Evolutionary conservation across 30 jellyfish, hydroid and myxozoan species (phyloP).

Genomic region (Aurelia sp.): DNA sequence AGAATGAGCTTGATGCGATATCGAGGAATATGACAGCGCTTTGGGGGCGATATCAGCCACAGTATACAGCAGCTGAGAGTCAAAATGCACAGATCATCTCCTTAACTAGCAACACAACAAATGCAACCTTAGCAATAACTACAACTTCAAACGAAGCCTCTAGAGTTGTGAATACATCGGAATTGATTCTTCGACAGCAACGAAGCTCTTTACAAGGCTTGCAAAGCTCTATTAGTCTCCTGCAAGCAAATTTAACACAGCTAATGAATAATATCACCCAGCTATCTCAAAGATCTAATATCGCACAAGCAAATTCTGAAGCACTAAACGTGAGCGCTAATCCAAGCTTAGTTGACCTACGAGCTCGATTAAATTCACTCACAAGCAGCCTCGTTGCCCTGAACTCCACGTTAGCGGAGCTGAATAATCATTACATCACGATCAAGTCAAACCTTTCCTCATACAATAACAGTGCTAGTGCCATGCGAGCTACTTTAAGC

Average conservation of each 20-base stretch:
- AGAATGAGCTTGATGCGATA: not conserved
- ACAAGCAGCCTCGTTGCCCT: conserved; percentile 23
- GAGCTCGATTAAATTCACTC: not conserved
- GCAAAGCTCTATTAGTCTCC: not conserved
- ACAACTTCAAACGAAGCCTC: not conserved
- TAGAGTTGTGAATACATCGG: conserved; percentile 27
- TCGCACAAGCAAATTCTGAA: not conserved
- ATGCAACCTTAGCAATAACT: not conserved
- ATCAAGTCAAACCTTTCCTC: not conserved
- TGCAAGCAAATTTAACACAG: conserved; percentile 23
- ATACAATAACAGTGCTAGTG: not conserved
- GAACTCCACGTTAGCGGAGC: conserved; percentile 18
- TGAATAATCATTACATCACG: not conserved
- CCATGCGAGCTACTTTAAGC: not conserved
- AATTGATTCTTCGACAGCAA: conserved; percentile 32
- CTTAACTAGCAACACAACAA: conserved; percentile 13
- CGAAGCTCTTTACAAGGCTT: conserved; percentile 9
- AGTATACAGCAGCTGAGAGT: not conserved
- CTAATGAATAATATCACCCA: conserved; percentile 29
- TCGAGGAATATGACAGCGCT: conserved; percentile 18
- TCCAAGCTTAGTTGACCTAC: conserved; percentile 10
- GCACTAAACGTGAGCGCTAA: conserved; percentile 23
- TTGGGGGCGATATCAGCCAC: conserved; percentile 16
- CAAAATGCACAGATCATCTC: conserved; percentile 5
- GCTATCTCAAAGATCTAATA: conserved; percentile 13